Evolutionary conservation across 64 coral and sea anemone genomes (phyloP).

Genomic region (Astreopora myriophthalma): DNA sequence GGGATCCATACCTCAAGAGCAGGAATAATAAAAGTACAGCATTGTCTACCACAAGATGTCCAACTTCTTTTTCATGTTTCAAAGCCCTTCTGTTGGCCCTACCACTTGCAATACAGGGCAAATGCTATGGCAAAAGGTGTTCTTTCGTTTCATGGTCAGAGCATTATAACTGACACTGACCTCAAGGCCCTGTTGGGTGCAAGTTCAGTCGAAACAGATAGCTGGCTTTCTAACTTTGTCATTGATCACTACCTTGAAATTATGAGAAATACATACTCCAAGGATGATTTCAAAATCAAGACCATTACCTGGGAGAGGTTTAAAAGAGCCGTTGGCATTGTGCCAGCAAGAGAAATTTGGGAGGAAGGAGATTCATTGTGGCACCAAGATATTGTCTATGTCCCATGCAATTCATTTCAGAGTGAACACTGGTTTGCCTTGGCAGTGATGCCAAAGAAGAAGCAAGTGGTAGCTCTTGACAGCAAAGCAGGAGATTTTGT

Average conservation of each 20-base stretch:
- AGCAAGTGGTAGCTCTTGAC: conserved; percentile 34
- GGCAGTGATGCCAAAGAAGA: neutral
- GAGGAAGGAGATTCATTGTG: neutral
- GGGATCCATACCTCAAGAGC: neutral
- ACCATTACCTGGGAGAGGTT: conserved; percentile 32
- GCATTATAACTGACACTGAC: conserved; percentile 16
- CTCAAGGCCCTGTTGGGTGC: neutral
- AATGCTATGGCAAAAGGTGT: conserved; percentile 30
- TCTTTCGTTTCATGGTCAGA: neutral
- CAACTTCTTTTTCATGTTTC: conserved; percentile 42
- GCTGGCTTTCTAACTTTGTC: conserved; percentile 36
- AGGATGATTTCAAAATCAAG: conserved; percentile 10
- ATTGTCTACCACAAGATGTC: conserved; percentile 16
- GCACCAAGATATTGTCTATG: neutral
- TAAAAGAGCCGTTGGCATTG: neutral
- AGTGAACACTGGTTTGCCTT: conserved; percentile 38
- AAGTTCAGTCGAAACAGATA: neutral
- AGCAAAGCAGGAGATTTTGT: neutral
- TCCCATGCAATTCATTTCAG: conserved; percentile 17
- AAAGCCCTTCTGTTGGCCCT: conserved; percentile 15
- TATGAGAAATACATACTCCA: neutral
- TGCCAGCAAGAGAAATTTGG: conserved; percentile 21
- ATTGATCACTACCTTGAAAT: conserved; percentile 40
- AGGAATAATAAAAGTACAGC: conserved; percentile 12
- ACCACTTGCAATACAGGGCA: neutral